These are phyloP conservation scores for Alviniconcha marisindica DNA, from an alignment of 1,140 invertebrate species.

Conservation along the genomic window DNA sequence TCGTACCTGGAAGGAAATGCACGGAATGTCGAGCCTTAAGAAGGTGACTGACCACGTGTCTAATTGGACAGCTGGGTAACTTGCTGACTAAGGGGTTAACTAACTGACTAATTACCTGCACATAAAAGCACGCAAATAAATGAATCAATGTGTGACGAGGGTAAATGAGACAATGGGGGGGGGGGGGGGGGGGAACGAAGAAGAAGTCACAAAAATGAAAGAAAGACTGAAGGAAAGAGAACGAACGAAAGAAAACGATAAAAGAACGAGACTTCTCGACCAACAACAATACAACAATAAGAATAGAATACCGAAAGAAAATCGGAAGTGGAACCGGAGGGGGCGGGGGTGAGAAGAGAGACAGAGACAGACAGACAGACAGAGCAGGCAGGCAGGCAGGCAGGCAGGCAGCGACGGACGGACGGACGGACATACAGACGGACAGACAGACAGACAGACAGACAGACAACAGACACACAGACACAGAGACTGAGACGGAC, in stretches of 20 bases:
- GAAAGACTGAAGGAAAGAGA: not conserved
- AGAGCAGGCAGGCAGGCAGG: not conserved
- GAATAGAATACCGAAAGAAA: not conserved
- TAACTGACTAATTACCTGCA: too few species aligned
- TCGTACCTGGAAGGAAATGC: not conserved
- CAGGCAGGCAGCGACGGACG: slow-evolving; percentile 81
- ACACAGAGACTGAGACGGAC: not conserved
- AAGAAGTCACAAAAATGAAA: not conserved
- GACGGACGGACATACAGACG: slow-evolving; percentile 98
- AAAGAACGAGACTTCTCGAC: not conserved
- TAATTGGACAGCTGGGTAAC: too few species aligned
- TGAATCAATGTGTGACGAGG: too few species aligned
- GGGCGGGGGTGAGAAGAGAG: not conserved
- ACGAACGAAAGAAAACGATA: not conserved
- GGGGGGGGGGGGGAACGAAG: not conserved
- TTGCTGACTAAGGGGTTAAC: too few species aligned
- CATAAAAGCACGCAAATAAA: too few species aligned
- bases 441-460: not conserved
- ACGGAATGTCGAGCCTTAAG: too few species aligned
- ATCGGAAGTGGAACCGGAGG: not conserved
- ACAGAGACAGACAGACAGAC: not conserved
- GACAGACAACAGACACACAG: not conserved
- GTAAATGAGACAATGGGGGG: too few species aligned
- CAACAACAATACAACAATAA: not conserved
- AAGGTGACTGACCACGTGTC: too few species aligned